phyloP scores from a whole-genome alignment of 2,113 vertebrate species.

The Barbus barbus region DNA sequence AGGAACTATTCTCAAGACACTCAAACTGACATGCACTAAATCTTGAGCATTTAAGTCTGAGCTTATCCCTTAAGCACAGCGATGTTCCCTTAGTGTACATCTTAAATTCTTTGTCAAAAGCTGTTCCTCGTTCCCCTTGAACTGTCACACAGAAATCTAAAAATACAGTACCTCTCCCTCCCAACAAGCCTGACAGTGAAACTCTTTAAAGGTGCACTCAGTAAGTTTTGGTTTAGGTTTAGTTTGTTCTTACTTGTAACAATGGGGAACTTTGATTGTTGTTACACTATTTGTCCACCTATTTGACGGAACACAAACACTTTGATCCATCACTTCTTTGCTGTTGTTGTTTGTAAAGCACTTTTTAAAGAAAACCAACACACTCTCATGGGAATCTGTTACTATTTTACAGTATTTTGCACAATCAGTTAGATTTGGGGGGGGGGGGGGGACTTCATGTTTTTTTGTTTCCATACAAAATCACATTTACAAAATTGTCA shows the following conservation, averaged over 20 bases:
- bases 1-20: slow-evolving; percentile 27
- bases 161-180: slow-evolving; percentile 6
- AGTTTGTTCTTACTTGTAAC: background rate
- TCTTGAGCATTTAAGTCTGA: slow-evolving; percentile 40
- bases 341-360: background rate
- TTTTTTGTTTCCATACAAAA: background rate
- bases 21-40: slow-evolving; percentile 19
- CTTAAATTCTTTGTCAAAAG: slow-evolving; percentile 25
- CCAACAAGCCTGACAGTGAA: background rate
- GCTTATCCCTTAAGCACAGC: slow-evolving; percentile 37
- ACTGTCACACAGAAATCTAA: slow-evolving; percentile 13
- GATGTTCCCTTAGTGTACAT: background rate
- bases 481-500: background rate
- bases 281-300: background rate
- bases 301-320: background rate
- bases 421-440: background rate
- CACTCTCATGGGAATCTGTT: too few relatives aligned
- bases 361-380: background rate
- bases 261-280: background rate
- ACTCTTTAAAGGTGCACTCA: background rate
- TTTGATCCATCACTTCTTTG: too few relatives aligned
- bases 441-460: background rate
- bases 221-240: background rate
- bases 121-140: slow-evolving; percentile 17
- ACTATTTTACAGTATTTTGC: background rate